Evolutionary conservation across 2,888 invertebrate species (phyloP).

Genomic region (Ophion slaviceki): DNA sequence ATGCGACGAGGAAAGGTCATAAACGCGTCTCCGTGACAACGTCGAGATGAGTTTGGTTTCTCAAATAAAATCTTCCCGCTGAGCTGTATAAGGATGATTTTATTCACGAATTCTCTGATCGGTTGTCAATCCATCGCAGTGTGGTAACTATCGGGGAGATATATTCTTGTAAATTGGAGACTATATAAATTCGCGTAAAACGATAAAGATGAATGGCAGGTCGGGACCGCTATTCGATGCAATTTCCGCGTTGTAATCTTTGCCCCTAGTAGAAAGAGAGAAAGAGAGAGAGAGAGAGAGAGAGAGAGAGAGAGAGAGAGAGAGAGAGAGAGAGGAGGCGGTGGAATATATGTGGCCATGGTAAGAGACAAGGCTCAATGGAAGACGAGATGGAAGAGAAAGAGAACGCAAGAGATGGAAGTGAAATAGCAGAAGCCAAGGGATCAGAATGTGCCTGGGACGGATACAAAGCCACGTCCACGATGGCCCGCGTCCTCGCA

Average conservation of each 20-base stretch:
- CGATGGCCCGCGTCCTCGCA: constrained; percentile 77
- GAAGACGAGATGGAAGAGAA: constrained; percentile 20
- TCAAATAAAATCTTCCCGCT: constrained; percentile 8
- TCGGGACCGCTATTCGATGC: constrained; percentile 43
- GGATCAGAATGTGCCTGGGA: constrained; percentile 51
- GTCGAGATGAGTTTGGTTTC: constrained; percentile 17
- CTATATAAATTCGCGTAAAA: constrained; percentile 56
- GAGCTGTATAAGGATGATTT: constrained; percentile 26
- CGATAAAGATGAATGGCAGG: constrained; percentile 57
- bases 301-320: constrained; percentile 22
- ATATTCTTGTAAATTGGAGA: constrained; percentile 45
- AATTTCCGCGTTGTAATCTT: constrained; percentile 48
- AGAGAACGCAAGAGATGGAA: constrained; percentile 30
- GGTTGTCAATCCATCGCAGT: constrained; percentile 48
- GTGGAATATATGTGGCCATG: constrained; percentile 28
- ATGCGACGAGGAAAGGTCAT: background rate
- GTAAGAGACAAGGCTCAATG: background rate
- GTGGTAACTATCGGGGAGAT: constrained; percentile 11
- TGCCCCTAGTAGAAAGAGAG: constrained; percentile 36
- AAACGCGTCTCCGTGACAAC: background rate
- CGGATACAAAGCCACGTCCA: constrained; percentile 76
- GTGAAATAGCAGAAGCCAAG: constrained; percentile 39
- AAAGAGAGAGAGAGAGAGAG: constrained; percentile 8
- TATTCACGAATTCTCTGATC: constrained; percentile 53
- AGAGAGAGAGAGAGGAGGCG: constrained; percentile 14